A percentile compares a stretch with the other conserved stretches of the same genome.
phyloP scores from a whole-genome alignment of 2,113 vertebrate species.

The Entomyzon cyanotis region DNA sequence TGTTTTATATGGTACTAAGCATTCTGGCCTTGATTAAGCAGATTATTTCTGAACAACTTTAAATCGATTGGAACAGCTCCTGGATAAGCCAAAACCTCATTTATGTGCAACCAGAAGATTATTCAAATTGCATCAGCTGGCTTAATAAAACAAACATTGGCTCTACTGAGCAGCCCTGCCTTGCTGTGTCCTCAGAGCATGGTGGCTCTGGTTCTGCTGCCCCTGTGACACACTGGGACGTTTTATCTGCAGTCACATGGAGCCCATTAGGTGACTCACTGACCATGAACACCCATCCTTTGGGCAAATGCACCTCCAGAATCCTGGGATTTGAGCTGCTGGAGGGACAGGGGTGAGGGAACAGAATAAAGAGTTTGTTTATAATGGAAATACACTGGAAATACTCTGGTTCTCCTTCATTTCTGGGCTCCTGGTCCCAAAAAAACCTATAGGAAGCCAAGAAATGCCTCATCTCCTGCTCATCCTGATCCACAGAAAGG shows the following conservation, averaged over 20 bases:
- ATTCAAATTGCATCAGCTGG: conserved; percentile 27
- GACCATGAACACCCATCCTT: background rate
- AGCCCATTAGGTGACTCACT: conserved; percentile 35
- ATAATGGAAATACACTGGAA: no score
- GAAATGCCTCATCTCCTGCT: background rate
- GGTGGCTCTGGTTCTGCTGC: background rate
- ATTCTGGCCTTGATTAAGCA: conserved; percentile 2
- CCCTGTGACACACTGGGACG: background rate
- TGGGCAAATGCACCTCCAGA: background rate
- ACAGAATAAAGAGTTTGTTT: background rate
- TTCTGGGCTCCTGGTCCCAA: background rate
- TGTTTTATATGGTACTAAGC: background rate
- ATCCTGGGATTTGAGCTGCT: background rate
- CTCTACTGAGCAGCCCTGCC: background rate
- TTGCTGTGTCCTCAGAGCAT: background rate
- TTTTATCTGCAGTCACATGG: background rate
- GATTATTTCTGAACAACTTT: conserved; percentile 29
- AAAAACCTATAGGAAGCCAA: background rate
- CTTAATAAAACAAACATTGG: background rate
- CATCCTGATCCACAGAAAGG: background rate
- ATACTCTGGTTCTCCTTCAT: background rate
- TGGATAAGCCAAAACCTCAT: background rate
- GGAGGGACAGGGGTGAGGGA: background rate
- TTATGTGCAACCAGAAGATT: conserved; percentile 4
- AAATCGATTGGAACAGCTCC: conserved; percentile 28